Base-by-base conservation (phyloP, 2,888 invertebrate species). In the Nasonovia ribisnigri region DNA sequence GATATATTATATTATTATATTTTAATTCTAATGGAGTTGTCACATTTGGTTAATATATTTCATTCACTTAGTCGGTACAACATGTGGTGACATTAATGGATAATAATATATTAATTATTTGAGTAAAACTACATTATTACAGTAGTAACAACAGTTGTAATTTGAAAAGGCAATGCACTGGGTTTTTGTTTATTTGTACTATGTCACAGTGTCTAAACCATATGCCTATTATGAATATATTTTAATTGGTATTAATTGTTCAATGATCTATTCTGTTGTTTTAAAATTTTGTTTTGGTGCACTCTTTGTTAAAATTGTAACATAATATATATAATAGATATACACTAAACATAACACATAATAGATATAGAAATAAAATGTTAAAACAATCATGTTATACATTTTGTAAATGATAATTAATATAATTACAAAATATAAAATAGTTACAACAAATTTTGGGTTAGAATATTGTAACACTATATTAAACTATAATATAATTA, bases 21-120 rank as follows among this genome's bases (percentile, higher is more conserved):
- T 89, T 92, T 43, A 92, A 89, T 92, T 29, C 89, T 89, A 24
- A 54, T 84, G 29, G 84, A 89, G 54, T 57, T 92, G 26, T 84
- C 84, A 54, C 43, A 84, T n/a, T 46, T 36, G 51, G 43, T 54
- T 92, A 43, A 84, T 89, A 92, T 84, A 84, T 84, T 92, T 92
- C 46, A 92, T 89, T 84, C 92, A n/a, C 54, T 92, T 57, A 8
- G 46, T 88, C 77, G 77, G 5, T 92, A 92, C 46, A 84, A 88
- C 57, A 88, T 43, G 20, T 92, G 77, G 43, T 92, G 6, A 92
- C 92, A n/a, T 43, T 89, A 57, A 89, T 89, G 92, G 89, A 93
- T 89, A 13, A 24, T n/a, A 46, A 46, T 94, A 54, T 92, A 94
- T 84, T 42, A 46, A 90, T 54, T 84, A 51, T 90, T 67, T 8